phyloP scores from a whole-genome alignment of 2,888 invertebrate genomes.

The Pristionchus arcanus region DNA sequence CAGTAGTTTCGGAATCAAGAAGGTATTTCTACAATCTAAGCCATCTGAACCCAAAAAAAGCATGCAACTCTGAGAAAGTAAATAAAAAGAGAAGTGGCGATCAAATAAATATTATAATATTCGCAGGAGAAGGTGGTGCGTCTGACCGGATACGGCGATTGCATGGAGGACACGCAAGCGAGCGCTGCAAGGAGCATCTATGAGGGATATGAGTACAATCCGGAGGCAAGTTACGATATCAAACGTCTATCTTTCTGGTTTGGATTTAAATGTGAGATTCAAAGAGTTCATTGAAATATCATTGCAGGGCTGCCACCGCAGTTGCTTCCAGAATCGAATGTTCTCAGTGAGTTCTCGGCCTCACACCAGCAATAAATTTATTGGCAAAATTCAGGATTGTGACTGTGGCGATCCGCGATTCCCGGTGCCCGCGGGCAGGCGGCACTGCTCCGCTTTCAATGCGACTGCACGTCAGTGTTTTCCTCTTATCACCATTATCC shows the following conservation, averaged over 20 bases:
- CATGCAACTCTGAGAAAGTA: too few species aligned
- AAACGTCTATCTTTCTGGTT: too few species aligned
- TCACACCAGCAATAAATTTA: too few species aligned
- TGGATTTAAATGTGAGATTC: too few species aligned
- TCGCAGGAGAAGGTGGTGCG: slow-evolving; percentile 67
- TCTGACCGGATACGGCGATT: slow-evolving; percentile 67
- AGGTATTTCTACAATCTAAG: slow-evolving; percentile 28
- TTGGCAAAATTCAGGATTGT: slow-evolving; percentile 58
- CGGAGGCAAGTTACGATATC: slow-evolving; percentile 58
- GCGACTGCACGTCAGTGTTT: slow-evolving; percentile 66
- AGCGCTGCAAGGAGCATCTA: slow-evolving; percentile 63
- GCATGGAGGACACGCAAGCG: slow-evolving; percentile 58
- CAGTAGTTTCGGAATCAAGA: slow-evolving; percentile 69
- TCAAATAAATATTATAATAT: not conserved
- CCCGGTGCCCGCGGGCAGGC: slow-evolving; percentile 63
- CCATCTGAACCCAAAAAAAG: too few species aligned
- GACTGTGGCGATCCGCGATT: slow-evolving; percentile 71
- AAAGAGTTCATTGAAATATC: not conserved
- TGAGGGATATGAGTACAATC: slow-evolving; percentile 67
- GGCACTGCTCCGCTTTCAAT: slow-evolving; percentile 70
- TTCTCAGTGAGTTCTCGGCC: slow-evolving; percentile 36
- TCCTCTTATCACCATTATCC: too few species aligned
- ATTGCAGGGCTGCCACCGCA: slow-evolving; percentile 69
- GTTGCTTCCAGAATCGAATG: slow-evolving; percentile 68
- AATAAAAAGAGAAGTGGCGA: too few species aligned